These are phyloP conservation scores for Therioaphis trifolii DNA, from an alignment of 2,888 invertebrate genomes.

Conservation along the genomic window DNA sequence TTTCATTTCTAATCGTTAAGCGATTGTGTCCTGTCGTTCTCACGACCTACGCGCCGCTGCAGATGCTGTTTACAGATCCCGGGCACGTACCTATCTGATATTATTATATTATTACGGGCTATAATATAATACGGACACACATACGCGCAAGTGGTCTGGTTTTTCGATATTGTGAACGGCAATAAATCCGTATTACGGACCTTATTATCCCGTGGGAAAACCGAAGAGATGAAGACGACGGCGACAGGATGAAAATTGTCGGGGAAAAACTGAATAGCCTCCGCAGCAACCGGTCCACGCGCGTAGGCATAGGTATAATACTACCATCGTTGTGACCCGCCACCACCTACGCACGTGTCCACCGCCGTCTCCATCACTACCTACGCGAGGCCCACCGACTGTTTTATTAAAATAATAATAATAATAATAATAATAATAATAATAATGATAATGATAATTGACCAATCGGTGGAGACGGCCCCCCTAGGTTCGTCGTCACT, in stretches of 20 bases:
- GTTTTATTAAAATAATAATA: conserved; percentile 5
- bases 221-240: too few relatives aligned
- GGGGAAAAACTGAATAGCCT: conserved; percentile 37
- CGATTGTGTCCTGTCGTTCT: conserved; percentile 41
- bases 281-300: conserved; percentile 35
- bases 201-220: conserved; percentile 29
- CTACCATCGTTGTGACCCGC: conserved; percentile 5
- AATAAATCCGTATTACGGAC: conserved; percentile 23
- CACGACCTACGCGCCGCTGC: conserved; percentile 24
- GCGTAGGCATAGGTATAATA: conserved; percentile 46
- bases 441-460: conserved; percentile 31
- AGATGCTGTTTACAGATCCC: conserved; percentile 41
- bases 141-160: conserved; percentile 16
- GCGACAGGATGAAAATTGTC: conserved; percentile 18
- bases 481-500: background rate
- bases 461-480: background rate
- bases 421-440: conserved; percentile 46
- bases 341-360: conserved; percentile 44
- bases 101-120: background rate
- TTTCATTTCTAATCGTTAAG: conserved; percentile 37
- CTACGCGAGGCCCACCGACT: conserved; percentile 28
- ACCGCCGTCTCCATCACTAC: conserved; percentile 7
- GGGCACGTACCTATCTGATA: conserved; percentile 53
- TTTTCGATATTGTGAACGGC: conserved; percentile 23
- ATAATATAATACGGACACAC: too few relatives aligned